Evolutionary conservation across 1,140 invertebrate species (phyloP).

Genomic region (Aplysia californica): DNA sequence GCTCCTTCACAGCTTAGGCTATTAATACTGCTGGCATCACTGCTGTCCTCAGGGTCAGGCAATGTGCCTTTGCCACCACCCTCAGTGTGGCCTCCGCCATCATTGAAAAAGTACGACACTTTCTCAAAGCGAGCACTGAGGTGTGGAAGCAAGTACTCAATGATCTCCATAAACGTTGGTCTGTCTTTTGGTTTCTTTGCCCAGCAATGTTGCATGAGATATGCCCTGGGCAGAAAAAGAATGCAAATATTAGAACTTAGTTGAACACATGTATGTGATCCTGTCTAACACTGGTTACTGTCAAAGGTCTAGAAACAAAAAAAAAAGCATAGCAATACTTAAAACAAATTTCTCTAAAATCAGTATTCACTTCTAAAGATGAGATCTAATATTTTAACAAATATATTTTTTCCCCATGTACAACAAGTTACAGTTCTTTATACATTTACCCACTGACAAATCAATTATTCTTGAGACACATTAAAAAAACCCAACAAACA

Average conservation of each 20-base stretch:
- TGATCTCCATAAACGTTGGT: conserved; percentile 81
- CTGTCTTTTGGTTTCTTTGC: conserved; percentile 78
- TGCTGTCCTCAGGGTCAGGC: conserved; percentile 28
- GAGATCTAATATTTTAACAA: background rate
- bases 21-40: conserved; percentile 19
- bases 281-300: too few species aligned
- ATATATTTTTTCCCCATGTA: too few species aligned
- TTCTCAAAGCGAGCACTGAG: conserved; percentile 54
- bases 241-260: too few species aligned
- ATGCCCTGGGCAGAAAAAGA: conserved; percentile 71
- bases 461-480: too few species aligned
- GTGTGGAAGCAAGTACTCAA: conserved; percentile 57
- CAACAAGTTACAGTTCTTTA: too few species aligned
- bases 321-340: background rate
- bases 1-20: conserved; percentile 8
- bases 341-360: background rate
- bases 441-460: too few species aligned
- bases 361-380: background rate
- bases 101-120: conserved; percentile 63
- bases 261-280: too few species aligned
- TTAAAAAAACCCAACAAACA: too few species aligned
- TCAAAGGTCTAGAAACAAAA: background rate
- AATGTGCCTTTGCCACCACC: background rate
- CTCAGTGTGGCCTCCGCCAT: conserved; percentile 38
- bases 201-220: conserved; percentile 92